A percentile compares a stretch with the other conserved stretches of the same genome.
phyloP scores from a whole-genome alignment of 2,888 invertebrate genomes.

The Euzetes globulus region DNA sequence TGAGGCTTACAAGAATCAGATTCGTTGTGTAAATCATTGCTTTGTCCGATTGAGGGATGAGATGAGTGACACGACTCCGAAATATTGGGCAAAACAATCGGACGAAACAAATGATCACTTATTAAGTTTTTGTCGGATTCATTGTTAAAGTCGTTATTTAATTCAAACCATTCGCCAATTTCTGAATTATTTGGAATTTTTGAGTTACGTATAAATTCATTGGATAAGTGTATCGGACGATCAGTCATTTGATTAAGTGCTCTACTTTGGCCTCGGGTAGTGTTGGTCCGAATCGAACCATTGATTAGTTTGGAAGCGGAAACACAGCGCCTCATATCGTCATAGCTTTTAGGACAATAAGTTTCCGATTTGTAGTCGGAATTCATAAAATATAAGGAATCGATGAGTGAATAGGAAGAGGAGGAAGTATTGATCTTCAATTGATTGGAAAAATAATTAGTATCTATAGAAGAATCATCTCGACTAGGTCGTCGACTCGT shows the following conservation, averaged over 20 bases:
- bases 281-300: not conserved
- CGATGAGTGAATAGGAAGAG: slow-evolving; percentile 18
- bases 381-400: slow-evolving; percentile 17
- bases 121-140: not conserved
- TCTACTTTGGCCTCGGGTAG: not conserved
- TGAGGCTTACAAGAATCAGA: not conserved
- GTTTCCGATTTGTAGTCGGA: slow-evolving; percentile 11
- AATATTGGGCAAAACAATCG: slow-evolving; percentile 11
- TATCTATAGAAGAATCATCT: slow-evolving; percentile 4
- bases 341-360: not conserved
- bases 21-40: not conserved
- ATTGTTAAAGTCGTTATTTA: not conserved
- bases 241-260: not conserved
- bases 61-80: not conserved
- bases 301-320: slow-evolving; percentile 22
- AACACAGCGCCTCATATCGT: slow-evolving; percentile 33
- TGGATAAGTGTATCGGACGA: not conserved
- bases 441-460: slow-evolving; percentile 2
- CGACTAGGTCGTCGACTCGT: slow-evolving; percentile 14
- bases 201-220: not conserved
- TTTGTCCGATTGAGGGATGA: not conserved
- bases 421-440: slow-evolving; percentile 11
- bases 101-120: slow-evolving; percentile 1
- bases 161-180: not conserved
- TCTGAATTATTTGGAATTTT: not conserved